phyloP scores from a whole-genome alignment of 2,888 invertebrate genomes.

The Alloplasta piceator region DNA sequence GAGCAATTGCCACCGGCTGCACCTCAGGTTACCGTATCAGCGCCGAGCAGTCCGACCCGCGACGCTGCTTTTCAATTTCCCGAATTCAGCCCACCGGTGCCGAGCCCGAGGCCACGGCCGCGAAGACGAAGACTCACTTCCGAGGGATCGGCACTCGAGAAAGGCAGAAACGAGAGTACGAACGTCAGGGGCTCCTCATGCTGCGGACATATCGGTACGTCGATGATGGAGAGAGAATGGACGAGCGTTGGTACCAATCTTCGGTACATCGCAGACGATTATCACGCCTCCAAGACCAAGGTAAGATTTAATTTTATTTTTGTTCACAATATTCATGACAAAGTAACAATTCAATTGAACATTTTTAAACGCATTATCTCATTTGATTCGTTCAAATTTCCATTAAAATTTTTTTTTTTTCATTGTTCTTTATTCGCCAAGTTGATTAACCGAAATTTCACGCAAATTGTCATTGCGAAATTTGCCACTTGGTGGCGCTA shows the following conservation, averaged over 20 bases:
- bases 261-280: slow-evolving; percentile 82
- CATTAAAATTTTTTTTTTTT: not conserved
- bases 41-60: slow-evolving; percentile 81
- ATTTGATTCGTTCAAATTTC: too few species aligned
- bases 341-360: too few species aligned
- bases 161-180: slow-evolving; percentile 71
- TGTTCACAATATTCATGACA: too few species aligned
- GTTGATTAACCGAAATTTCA: not conserved
- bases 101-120: slow-evolving; percentile 81
- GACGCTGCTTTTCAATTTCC: slow-evolving; percentile 82
- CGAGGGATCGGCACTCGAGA: slow-evolving; percentile 78
- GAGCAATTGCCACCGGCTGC: slow-evolving; percentile 79
- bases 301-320: slow-evolving; percentile 68
- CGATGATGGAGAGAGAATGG: slow-evolving; percentile 79
- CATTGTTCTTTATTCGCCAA: slow-evolving; percentile 19
- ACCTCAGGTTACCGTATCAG: slow-evolving; percentile 82
- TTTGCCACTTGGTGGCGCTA: slow-evolving; percentile 19
- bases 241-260: slow-evolving; percentile 80
- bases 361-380: too few species aligned
- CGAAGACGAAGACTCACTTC: slow-evolving; percentile 81
- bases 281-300: slow-evolving; percentile 81
- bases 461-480: slow-evolving; percentile 34
- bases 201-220: slow-evolving; percentile 74
- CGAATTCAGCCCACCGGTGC: slow-evolving; percentile 79
- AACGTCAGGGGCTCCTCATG: slow-evolving; percentile 67